Evolutionary conservation across 2,888 invertebrate species (phyloP).

Genomic region (Trissolcus brochymenae): DNA sequence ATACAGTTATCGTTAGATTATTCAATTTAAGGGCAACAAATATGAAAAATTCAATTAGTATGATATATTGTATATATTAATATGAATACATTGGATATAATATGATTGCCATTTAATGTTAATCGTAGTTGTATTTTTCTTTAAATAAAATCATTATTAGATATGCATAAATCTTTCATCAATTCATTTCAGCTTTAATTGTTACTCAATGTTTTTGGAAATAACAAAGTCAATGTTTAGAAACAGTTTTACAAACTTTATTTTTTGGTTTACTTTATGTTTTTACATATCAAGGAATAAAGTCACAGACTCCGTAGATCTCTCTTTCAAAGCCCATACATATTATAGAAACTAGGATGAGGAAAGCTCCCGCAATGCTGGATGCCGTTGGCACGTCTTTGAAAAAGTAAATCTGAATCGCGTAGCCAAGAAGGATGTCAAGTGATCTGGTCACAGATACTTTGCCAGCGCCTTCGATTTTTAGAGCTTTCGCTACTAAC

Average conservation of each 20-base stretch:
- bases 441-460: conserved; percentile 77
- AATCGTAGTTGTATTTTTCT: conserved; percentile 73
- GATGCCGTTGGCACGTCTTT: conserved; percentile 74
- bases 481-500: conserved; percentile 75
- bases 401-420: conserved; percentile 75
- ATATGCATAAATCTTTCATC: conserved; percentile 57
- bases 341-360: conserved; percentile 75
- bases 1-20: conserved; percentile 52
- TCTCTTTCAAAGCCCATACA: conserved; percentile 77
- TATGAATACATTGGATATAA: conserved; percentile 63
- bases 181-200: conserved; percentile 4
- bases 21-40: conserved; percentile 29
- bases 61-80: conserved; percentile 68
- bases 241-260: conserved; percentile 3
- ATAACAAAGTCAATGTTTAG: background rate
- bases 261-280: background rate
- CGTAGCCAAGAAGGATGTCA: conserved; percentile 76
- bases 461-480: conserved; percentile 77
- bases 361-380: conserved; percentile 73
- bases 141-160: conserved; percentile 71
- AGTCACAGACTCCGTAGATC: conserved; percentile 72
- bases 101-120: conserved; percentile 72
- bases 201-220: no score
- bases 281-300: conserved; percentile 66
- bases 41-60: conserved; percentile 40